These are phyloP conservation scores for Triplophysa yarkandensis DNA, from an alignment of 2,797 vertebrate genomes.

Conservation along the genomic window DNA sequence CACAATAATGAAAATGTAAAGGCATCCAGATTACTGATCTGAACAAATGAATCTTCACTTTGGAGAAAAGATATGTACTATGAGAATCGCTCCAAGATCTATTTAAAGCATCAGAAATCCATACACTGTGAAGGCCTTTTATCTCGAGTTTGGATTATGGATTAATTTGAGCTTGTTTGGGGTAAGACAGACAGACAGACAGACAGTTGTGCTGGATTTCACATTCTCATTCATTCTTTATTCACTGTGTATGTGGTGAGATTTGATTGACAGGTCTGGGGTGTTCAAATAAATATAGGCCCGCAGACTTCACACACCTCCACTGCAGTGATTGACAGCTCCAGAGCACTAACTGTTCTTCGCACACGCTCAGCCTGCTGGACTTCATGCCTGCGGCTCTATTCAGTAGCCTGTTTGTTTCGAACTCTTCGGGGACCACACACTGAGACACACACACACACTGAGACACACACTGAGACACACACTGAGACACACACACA, in stretches of 20 bases:
- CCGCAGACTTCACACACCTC: conserved; percentile 57
- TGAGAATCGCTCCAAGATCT: neutral
- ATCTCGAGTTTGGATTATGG: conserved; percentile 23
- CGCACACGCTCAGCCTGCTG: conserved; percentile 41
- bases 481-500: conserved; percentile 60
- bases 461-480: conserved; percentile 49
- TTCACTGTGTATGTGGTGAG: conserved; percentile 50
- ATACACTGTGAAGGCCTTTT: neutral
- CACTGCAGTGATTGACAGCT: conserved; percentile 56
- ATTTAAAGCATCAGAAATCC: neutral
- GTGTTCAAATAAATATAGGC: conserved; percentile 60
- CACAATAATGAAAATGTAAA: neutral
- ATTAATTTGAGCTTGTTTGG: conserved; percentile 33
- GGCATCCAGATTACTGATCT: neutral
- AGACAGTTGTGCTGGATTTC: conserved; percentile 43
- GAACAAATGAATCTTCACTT: too few species aligned
- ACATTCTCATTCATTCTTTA: conserved; percentile 45
- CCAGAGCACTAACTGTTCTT: conserved; percentile 49
- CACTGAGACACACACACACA: conserved; percentile 60
- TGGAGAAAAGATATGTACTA: neutral
- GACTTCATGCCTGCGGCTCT: conserved; percentile 65
- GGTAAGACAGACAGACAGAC: conserved; percentile 2
- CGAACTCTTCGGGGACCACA: conserved; percentile 47
- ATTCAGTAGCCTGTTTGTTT: conserved; percentile 63
- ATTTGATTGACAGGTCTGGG: conserved; percentile 57